Evolutionary conservation across 2,113 vertebrate genomes (phyloP).

Genomic region (Hylia prasina): DNA sequence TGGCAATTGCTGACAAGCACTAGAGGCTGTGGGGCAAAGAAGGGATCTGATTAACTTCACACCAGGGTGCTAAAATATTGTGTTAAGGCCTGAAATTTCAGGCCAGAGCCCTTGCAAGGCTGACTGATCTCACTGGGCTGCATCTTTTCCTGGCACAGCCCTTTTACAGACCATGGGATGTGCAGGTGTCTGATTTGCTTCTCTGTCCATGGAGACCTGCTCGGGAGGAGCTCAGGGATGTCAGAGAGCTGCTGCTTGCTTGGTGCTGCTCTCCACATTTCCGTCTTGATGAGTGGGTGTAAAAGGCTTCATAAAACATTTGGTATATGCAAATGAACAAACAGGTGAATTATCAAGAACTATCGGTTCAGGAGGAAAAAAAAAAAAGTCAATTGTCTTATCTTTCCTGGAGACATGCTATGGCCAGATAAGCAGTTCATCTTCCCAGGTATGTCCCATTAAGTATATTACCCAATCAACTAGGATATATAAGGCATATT

Average conservation of each 20-base stretch:
- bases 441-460: slow-evolving; percentile 40
- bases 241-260: background rate
- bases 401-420: slow-evolving; percentile 4
- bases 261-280: background rate
- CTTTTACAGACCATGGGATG: background rate
- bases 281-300: background rate
- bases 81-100: background rate
- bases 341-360: slow-evolving; percentile 5
- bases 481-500: slow-evolving; percentile 10
- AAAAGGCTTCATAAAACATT: background rate
- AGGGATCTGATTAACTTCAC: background rate
- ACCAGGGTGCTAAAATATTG: background rate
- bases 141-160: background rate
- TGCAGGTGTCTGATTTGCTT: background rate
- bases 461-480: slow-evolving; percentile 39
- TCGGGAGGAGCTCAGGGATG: background rate
- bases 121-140: background rate
- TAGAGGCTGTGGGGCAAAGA: background rate
- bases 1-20: background rate
- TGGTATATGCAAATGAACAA: background rate
- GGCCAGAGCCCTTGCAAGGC: background rate
- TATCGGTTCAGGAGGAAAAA: background rate
- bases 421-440: slow-evolving; percentile 14
- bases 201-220: rapidly evolving
- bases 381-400: background rate